These are phyloP conservation scores for Hypomecis atomaria DNA, from an alignment of 2,888 invertebrate species.

Conservation along the genomic window DNA sequence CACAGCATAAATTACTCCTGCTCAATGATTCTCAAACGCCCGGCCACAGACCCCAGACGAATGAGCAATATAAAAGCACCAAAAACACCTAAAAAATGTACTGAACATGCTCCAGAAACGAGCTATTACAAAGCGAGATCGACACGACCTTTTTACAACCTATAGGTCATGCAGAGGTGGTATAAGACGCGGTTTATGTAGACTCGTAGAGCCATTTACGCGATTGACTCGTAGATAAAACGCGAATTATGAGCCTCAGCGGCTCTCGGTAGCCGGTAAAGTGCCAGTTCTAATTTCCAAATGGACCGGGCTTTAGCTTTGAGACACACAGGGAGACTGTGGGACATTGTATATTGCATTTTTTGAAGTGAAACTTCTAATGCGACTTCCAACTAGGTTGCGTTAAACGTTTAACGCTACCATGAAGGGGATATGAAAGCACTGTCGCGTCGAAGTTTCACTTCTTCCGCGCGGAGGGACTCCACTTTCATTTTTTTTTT, in stretches of 20 bases:
- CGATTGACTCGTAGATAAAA: slow-evolving; percentile 57
- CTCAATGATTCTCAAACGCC: slow-evolving; percentile 9
- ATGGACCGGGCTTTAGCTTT: slow-evolving; percentile 47
- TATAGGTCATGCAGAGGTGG: slow-evolving; percentile 26
- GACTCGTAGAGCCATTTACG: slow-evolving; percentile 45
- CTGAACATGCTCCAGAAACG: slow-evolving; percentile 5
- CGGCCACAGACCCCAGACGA: slow-evolving; percentile 9
- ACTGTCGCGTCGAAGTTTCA: too few relatives aligned
- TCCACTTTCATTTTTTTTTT: too few relatives aligned
- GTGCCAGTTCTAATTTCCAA: slow-evolving; percentile 56
- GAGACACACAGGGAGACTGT: slow-evolving; percentile 38
- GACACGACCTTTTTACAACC: slow-evolving; percentile 24
- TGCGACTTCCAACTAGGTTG: too few relatives aligned
- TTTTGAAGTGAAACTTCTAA: too few relatives aligned
- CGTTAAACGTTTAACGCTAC: too few relatives aligned
- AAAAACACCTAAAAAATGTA: slow-evolving; percentile 8
- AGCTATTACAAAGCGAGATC: slow-evolving; percentile 19
- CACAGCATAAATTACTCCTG: background rate
- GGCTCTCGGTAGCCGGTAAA: slow-evolving; percentile 48
- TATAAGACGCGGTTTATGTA: slow-evolving; percentile 18
- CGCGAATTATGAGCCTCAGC: slow-evolving; percentile 50
- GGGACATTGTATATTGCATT: too few relatives aligned
- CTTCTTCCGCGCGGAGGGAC: too few relatives aligned
- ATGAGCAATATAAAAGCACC: background rate
- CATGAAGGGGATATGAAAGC: too few relatives aligned